Evolutionary conservation across 2,888 invertebrate species (phyloP).

Genomic region (Ellobium chinense): DNA sequence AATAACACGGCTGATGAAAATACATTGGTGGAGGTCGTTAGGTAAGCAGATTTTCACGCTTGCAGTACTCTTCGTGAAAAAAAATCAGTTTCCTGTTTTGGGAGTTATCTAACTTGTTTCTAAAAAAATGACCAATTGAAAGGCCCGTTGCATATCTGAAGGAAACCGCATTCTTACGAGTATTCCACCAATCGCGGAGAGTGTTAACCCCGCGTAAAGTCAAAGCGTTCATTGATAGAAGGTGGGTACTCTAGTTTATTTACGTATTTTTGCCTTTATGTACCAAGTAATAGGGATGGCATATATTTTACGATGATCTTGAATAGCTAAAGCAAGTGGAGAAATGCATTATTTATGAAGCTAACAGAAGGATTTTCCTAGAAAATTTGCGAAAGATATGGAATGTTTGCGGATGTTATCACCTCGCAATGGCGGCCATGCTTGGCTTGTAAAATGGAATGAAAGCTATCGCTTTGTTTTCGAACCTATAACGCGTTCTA

Average conservation of each 20-base stretch:
- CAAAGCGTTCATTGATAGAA: conserved; percentile 28
- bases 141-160: conserved; percentile 14
- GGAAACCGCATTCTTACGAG: conserved; percentile 40
- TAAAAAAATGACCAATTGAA: conserved; percentile 13
- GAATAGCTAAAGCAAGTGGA: not conserved
- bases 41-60: too few relatives aligned
- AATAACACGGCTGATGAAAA: too few relatives aligned
- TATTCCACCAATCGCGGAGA: conserved; percentile 20
- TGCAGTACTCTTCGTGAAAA: too few relatives aligned
- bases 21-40: too few relatives aligned
- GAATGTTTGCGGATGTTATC: conserved; percentile 7
- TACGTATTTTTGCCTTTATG: not conserved
- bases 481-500: too few relatives aligned
- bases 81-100: conserved; percentile 10
- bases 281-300: not conserved
- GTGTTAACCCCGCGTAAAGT: conserved; percentile 28
- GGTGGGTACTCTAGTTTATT: conserved; percentile 29
- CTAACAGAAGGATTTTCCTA: not conserved
- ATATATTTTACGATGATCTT: conserved; percentile 27
- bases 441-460: conserved; percentile 21
- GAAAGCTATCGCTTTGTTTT: conserved; percentile 36
- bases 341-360: not conserved
- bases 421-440: conserved; percentile 42
- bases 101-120: conserved; percentile 27
- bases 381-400: conserved; percentile 32